phyloP scores from a whole-genome alignment of 2,113 vertebrate genomes.

The Prunella himalayana region DNA sequence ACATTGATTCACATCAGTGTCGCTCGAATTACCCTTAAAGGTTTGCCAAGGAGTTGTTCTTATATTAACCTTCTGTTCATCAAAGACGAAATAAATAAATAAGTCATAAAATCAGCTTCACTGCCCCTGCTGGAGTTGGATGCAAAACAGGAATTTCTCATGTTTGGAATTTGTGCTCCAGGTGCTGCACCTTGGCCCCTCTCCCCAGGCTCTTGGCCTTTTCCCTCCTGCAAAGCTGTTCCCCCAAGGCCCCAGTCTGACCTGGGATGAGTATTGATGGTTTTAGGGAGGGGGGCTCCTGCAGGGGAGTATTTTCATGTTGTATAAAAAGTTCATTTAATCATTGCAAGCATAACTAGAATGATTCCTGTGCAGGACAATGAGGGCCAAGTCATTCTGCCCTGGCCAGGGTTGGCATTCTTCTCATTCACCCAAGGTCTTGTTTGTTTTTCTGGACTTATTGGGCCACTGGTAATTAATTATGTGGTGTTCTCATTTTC shows the following conservation, averaged over 20 bases:
- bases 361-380: accelerated
- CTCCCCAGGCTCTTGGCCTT: not conserved
- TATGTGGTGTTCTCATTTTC: not conserved
- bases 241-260: not conserved
- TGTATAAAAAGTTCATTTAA: not conserved
- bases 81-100: conserved; percentile 71
- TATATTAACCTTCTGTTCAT: conserved; percentile 84
- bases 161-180: not conserved
- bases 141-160: conserved; percentile 49
- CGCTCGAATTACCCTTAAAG: conserved; percentile 93
- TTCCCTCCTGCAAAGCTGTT: not conserved
- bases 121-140: not conserved
- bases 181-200: not conserved
- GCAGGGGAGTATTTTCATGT: not conserved
- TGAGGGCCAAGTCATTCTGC: not conserved
- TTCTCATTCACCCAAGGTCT: not conserved
- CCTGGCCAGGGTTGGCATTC: not conserved
- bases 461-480: not conserved
- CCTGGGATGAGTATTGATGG: not conserved
- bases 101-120: conserved; percentile 65
- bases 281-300: not conserved
- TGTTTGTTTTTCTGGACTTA: not conserved
- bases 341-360: not conserved
- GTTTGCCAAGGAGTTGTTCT: conserved; percentile 89
- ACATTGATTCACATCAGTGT: conserved; percentile 96